These are phyloP conservation scores for Hassar affinis DNA, from an alignment of 2,113 vertebrate species.

Conservation along the genomic window DNA sequence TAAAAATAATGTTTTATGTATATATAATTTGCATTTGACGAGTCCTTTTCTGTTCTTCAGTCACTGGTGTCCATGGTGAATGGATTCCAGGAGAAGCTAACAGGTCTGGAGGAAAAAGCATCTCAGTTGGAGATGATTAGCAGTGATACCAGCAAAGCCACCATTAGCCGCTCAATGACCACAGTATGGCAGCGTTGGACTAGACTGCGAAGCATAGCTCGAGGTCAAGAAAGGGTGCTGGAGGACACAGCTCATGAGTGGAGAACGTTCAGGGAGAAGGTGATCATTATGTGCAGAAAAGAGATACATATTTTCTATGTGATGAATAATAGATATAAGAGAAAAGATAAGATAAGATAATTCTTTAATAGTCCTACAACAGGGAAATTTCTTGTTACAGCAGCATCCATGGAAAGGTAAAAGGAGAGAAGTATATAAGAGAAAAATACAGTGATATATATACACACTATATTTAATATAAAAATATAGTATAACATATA, in stretches of 20 bases:
- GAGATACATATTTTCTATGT: background rate
- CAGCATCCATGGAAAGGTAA: no score
- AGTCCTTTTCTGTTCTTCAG: conserved; percentile 63
- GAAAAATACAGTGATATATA: no score
- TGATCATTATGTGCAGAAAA: conserved; percentile 51
- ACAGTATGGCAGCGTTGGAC: conserved; percentile 96
- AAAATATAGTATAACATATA: no score
- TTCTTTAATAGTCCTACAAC: no score
- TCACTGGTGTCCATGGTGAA: conserved; percentile 82
- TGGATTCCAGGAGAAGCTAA: conserved; percentile 88
- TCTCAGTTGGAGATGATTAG: conserved; percentile 82
- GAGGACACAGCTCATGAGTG: conserved; percentile 88
- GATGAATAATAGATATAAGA: no score
- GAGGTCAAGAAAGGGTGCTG: conserved; percentile 89
- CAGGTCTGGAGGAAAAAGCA: conserved; percentile 83
- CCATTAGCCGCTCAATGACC: conserved; percentile 88
- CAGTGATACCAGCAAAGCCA: conserved; percentile 87
- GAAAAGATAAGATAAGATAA: no score
- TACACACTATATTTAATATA: no score
- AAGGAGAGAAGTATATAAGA: no score
- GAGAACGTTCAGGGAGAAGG: conserved; percentile 84
- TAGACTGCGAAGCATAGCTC: conserved; percentile 82
- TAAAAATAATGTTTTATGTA: background rate
- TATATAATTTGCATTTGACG: background rate
- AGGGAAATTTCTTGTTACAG: no score